Evolutionary conservation across 2,113 vertebrate genomes (phyloP), one percentile per base, ranked within the genome.

Genomic region (Blennius ocellaris): DNA sequence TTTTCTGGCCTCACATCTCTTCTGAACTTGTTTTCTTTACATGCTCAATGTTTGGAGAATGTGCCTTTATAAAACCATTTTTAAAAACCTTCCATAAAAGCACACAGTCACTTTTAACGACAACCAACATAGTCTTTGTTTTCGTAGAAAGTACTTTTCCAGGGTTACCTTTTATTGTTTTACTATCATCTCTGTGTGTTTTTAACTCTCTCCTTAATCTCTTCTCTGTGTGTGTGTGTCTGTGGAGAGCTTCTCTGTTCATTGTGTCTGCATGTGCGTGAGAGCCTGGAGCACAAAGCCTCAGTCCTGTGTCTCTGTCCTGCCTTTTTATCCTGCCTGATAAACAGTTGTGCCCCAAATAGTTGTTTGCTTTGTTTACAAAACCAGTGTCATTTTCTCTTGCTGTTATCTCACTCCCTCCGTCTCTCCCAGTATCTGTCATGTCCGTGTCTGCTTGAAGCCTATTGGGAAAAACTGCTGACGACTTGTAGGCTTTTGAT

Each of bases 331-430:
- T 81, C 67, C 73, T 68, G 37, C 14, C 45, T 51, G 59, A 76
- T 83, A 66, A 84, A 72, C 76, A 84, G 47, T 49, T 6, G 11
- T 58, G 49, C 43, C 73, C 68, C 69, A 83, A 78, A 76, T 76
- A 74, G 81, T 64, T 63, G 54, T 78, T 80, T 78, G 56, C 44
- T 71, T 50, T 75, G 45, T 82, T 83, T 82, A 69, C 49, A 56
- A 55, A 83, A 62, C 67, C 72, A 69, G 16, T 82, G 68, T 63
- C 43, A 73, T 78, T 75, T 66, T 70, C 59, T 53, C 40, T 15
- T 56, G 67, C 58, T 78, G 76, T 74, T 68, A 72, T 73, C 52
- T 69, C 12, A 45, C 36, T 56, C 44, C 52, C 21, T 50, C 10
- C 51, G 30, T 71, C 50, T 5, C 14, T 58, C 44, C 70, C 45